Base-by-base conservation (phyloP, 2,113 vertebrate genomes). In the Pica pica region DNA sequence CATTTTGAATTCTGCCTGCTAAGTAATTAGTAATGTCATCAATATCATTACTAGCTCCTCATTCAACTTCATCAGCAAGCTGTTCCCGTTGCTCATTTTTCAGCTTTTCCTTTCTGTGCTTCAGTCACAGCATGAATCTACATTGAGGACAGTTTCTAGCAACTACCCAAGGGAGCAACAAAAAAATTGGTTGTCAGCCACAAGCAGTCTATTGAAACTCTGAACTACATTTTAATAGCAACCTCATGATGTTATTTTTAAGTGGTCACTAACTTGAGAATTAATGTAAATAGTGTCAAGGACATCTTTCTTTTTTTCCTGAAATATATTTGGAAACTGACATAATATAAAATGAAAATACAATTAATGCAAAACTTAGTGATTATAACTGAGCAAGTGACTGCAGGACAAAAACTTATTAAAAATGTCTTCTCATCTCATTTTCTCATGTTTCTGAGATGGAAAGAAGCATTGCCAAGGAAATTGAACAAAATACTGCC, bases 11-110 rank as follows among this genome's bases (percentile, higher is more conserved):
- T 97, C 95, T 97, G 96, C 81, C 91, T 89, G 90, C 81, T 95
- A 93, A 96, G 90, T 94, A 97, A 97, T 97, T 97, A 96, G 94
- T 84, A 97, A 97, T 96, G 92, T 95, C 95, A 96, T 92, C 94
- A 93, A 84, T 95, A 95, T 84, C 91, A 91, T 97, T 96, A 95
- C 93, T 88, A 91, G 71, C 86, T 95, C 95, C 90, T 95, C 90
- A 89, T 90, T 97, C 96, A 95, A 90, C 81, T 94, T 96, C 92
- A 90, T 93, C 86, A 94, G 75, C 93, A 97, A 94, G 90, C 93
- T 96, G 78, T 92, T 96, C 81, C 55, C 4, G 0, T 91, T 93
- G 61, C 81, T 96, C 92, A 91, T 96, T 96, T 97, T 94, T 87
- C 86, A 93, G 57, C 83, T 83, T 91, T 90, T 69, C 42, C 17